These are phyloP conservation scores for Tetanocera ferruginea DNA, from an alignment of 2,888 invertebrate species.

Conservation along the genomic window DNA sequence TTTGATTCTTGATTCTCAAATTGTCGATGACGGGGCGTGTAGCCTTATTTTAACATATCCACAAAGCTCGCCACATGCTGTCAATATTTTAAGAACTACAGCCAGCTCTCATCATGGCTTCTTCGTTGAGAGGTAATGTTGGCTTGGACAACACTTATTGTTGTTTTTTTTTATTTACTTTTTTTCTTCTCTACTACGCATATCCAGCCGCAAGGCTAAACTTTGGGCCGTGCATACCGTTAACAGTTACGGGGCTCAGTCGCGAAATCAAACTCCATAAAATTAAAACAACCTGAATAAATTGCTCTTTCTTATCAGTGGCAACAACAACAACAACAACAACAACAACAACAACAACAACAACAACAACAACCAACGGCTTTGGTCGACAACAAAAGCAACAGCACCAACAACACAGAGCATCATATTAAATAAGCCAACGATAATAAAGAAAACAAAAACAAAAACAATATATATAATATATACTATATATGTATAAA, in stretches of 20 bases:
- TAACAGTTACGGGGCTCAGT: not conserved
- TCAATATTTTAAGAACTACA: not conserved
- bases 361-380: not conserved
- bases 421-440: not conserved
- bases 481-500: not conserved
- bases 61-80: not conserved
- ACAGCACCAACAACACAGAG: no score
- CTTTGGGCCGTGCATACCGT: not conserved
- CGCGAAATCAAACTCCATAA: slow-evolving; percentile 8
- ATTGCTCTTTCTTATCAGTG: slow-evolving; percentile 17
- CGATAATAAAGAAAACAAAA: not conserved
- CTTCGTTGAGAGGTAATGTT: no score
- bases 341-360: not conserved
- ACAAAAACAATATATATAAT: not conserved
- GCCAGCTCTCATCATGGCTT: not conserved
- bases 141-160: no score
- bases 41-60: not conserved
- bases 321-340: not conserved
- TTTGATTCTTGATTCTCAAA: not conserved
- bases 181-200: not conserved
- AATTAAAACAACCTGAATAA: not conserved
- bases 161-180: not conserved
- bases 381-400: not conserved
- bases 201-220: not conserved
- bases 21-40: not conserved